phyloP scores from a whole-genome alignment of 2,797 vertebrate genomes.

The Oreonectes daqikongensis region DNA sequence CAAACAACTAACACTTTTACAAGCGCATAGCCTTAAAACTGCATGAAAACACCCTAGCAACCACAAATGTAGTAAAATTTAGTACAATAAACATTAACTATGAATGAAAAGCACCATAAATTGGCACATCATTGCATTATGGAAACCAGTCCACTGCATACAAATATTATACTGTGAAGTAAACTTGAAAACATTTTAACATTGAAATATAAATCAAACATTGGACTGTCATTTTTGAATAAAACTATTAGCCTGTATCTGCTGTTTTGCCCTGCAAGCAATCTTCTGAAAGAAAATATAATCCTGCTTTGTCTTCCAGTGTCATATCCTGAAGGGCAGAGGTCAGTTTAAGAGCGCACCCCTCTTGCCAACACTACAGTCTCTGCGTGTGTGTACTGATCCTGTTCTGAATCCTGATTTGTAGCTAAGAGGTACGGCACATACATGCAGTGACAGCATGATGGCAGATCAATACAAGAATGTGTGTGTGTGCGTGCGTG shows the following conservation, averaged over 20 bases:
- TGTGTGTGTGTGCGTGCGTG: constrained; percentile 20
- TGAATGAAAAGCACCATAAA: neutral
- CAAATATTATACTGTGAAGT: neutral
- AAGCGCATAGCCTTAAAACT: neutral
- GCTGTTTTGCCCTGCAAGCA: constrained; percentile 28
- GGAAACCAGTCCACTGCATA: too few relatives aligned
- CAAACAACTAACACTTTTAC: neutral
- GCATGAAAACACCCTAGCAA: neutral
- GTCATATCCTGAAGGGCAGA: constrained; percentile 34
- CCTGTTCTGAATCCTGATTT: constrained; percentile 52
- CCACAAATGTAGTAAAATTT: neutral
- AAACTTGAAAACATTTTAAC: neutral
- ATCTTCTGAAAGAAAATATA: constrained; percentile 29
- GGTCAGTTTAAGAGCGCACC: constrained; percentile 37
- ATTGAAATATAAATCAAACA: constrained; percentile 2
- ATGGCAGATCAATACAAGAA: constrained; percentile 31
- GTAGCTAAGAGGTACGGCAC: constrained; percentile 37
- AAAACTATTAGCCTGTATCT: constrained; percentile 8
- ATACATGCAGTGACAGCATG: constrained; percentile 34
- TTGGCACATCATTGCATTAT: neutral
- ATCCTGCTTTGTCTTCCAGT: constrained; percentile 40
- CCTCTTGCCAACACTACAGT: constrained; percentile 30
- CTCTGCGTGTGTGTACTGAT: constrained; percentile 28
- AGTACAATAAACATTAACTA: too few relatives aligned
- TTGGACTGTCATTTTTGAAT: constrained; percentile 15